Evolutionary conservation across 2,113 vertebrate genomes (phyloP), one percentile per base, ranked within the genome.

Genomic region (Nannospalax galili): DNA sequence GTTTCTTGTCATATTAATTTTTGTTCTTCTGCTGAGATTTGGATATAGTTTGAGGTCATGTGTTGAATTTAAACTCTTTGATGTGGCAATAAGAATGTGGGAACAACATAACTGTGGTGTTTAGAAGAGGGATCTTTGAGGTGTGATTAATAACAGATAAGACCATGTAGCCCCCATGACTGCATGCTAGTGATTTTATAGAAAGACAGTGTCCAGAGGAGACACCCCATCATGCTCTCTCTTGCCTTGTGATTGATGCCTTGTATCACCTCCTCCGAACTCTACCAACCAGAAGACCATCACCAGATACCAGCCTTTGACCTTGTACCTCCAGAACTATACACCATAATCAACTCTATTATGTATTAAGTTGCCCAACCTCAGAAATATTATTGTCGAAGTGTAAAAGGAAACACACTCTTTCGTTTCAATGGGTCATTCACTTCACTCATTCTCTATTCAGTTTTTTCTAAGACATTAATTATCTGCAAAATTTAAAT

Each of bases 371-470:
- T 48, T 48, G 45, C 24, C 37, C 30, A 48, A 10, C 7, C 52
- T 37, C 48, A 70, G 15, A 15, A n/a, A 22, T 20, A 26, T 35
- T 69, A 62, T 45, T 32, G n/a, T 14, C 45, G 11, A 37, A 9
- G 70, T 72, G 11, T 8, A 62, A n/a, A 79, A 48, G 2, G 5
- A 58, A 69, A 8, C 2, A 69, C 2, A 22, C 56, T 56, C 15
- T 62, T 60, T 24, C 35, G 26, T 60, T 69, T 86, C 30, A 79
- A 30, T 10, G 16, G 88, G 12, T 16, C 19, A 45, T 85, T 85
- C n/a, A 26, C 6, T 69, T 88, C 5, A 92, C 6, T 62, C 77
- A 81, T 81, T 95, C 20, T 88, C 3, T 90, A 73, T 72, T 92
- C 24, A 79, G 4, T 81, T 79, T 67, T 86, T 11, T 70, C 62